Evolutionary conservation across 2,113 vertebrate genomes (phyloP), one percentile per base, ranked within the genome.

Genomic region (Anser cygnoides): DNA sequence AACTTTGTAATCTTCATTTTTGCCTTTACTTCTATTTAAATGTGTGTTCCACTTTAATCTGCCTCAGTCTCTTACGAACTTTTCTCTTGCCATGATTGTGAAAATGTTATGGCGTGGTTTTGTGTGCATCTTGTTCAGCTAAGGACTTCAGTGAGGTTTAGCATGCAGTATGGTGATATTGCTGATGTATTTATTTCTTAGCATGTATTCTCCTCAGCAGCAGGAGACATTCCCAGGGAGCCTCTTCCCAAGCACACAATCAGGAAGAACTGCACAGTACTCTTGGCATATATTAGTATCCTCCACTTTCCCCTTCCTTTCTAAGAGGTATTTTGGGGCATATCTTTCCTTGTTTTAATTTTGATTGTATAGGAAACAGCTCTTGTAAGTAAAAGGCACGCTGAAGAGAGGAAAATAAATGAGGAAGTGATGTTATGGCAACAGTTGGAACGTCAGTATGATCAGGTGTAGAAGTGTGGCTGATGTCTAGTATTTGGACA

Each of bases 381-480:
- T 67, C 28, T 59, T 85, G 49, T 83, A 70, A 71, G 17, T 33
- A 63, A 74, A 58, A 77, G 3, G 18, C 35, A 54, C 4, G 31
- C 7, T 31, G 18, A 50, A 62, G 39, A 77, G 13, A 71, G 26
- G 67, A 88, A 84, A 93, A 86, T 49, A 41, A 37, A 61, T 57
- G 77, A 72, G 55, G 28, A 88, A 78, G 16, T 37, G 17, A 18
- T 59, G 21, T 14, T 78, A 26, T 20, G 14, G 37, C 19, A 54
- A 62, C 35, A 75, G 74, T 52, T 68, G 28, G 59, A 77, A 17
- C 4, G 26, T 33, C 4, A 10, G 61, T 91, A 93, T 35, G 43
- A 90, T 50, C 67, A 87, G 70, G 92, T 95, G 79, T 54, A 89
- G 31, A 61, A 92, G 9, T 11, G 20, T 84, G 74, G 43, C 46